Evolutionary conservation across 2,888 invertebrate genomes (phyloP).

Genomic region (Gortyna flavago): DNA sequence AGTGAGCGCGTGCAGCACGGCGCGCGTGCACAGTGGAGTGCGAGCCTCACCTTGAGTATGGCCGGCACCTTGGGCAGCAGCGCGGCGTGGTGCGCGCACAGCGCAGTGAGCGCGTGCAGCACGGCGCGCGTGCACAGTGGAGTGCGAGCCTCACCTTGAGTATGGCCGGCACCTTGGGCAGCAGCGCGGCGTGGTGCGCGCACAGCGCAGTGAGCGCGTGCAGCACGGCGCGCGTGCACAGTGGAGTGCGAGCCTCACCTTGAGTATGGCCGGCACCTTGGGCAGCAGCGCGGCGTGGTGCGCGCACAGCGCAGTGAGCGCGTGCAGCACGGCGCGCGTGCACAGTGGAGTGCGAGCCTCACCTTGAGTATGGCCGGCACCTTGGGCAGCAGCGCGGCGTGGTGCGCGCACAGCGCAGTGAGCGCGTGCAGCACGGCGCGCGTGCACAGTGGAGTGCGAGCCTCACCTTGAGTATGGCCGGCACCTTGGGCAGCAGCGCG

Average conservation of each 20-base stretch:
- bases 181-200: constrained; percentile 93
- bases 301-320: constrained; percentile 97
- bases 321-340: constrained; percentile 71
- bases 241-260: constrained; percentile 78
- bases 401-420: constrained; percentile 96
- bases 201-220: constrained; percentile 97
- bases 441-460: too few species aligned
- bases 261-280: constrained; percentile 96
- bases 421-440: constrained; percentile 89
- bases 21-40: too few species aligned
- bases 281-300: constrained; percentile 95
- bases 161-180: constrained; percentile 96
- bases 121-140: neutral
- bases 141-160: constrained; percentile 90
- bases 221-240: neutral
- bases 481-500: constrained; percentile 95
- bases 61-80: constrained; percentile 97
- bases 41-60: constrained; percentile 92
- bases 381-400: constrained; percentile 95
- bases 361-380: constrained; percentile 96
- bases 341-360: constrained; percentile 38
- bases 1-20: constrained; percentile 92
- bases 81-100: constrained; percentile 94
- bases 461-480: constrained; percentile 94
- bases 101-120: constrained; percentile 94